phyloP scores from a whole-genome alignment of 2,797 vertebrate genomes.

The Cirrhinus mrigala region DNA sequence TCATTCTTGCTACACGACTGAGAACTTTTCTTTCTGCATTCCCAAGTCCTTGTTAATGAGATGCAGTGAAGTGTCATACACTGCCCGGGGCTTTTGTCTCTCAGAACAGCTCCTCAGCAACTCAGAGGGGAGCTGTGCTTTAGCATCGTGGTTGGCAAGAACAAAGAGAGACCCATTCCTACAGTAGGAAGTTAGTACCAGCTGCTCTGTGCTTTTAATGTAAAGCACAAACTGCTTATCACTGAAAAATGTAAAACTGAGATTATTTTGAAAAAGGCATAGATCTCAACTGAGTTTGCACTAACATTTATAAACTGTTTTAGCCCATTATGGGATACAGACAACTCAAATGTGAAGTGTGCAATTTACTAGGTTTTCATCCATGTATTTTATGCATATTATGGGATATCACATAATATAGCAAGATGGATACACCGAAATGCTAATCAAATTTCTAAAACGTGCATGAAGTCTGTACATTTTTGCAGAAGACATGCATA shows the following conservation, averaged over 20 bases:
- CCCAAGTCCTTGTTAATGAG: slow-evolving; percentile 72
- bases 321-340: background rate
- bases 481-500: too few species aligned
- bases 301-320: background rate
- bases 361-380: background rate
- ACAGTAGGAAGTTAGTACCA: background rate
- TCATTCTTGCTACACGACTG: slow-evolving; percentile 72
- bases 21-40: slow-evolving; percentile 61
- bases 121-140: slow-evolving; percentile 68
- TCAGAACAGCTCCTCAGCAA: slow-evolving; percentile 64
- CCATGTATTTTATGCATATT: background rate
- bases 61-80: slow-evolving; percentile 76
- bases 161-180: slow-evolving; percentile 33
- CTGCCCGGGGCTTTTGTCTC: slow-evolving; percentile 72
- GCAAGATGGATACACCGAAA: background rate
- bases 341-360: background rate
- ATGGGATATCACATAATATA: background rate
- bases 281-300: background rate
- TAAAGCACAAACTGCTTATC: slow-evolving; percentile 6
- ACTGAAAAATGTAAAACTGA: slow-evolving; percentile 1
- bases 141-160: slow-evolving; percentile 51
- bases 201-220: slow-evolving; percentile 12
- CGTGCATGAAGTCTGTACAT: background rate
- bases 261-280: background rate
- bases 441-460: background rate